Base-by-base conservation (phyloP, 2,888 invertebrate species). In the Macaria notata region DNA sequence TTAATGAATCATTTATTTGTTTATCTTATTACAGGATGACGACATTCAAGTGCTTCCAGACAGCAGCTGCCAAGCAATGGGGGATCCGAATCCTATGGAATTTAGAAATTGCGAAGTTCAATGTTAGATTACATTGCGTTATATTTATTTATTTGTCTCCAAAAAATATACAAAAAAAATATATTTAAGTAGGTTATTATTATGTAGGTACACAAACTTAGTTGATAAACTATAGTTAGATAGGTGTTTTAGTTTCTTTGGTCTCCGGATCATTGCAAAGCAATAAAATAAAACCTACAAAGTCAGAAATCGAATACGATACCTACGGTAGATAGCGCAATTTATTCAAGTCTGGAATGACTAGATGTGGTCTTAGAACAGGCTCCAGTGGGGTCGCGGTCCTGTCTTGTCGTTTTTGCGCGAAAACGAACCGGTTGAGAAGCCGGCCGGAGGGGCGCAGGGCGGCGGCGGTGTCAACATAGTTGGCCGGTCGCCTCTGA, bases 351-450 rank as follows among this genome's bases (percentile, higher is more conserved):
- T 4, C 33, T 19, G 19, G 7, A 36, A 36, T 36, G 56, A 66
- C 71, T 72, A 76, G 72, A 69, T 68, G 62, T 63, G 68, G 63
- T 63, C 64, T 67, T 61, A 55, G 69, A 76, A 79, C 75, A 68
- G 71, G 75, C 75, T 76, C 62, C 44, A 57, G 62, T 53, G 55
- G 60, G 63, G 66, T 68, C 74, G 72, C 74, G 71, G 78, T 77
- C 76, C 76, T 72, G 75, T 73, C 73, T 78, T 75, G 72, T 75
- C 68, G 79, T 88, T 88, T 89, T 89, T 89, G 86, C 89, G 89
- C 89, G 90, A 88, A 89, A 87, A 74, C 73, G 69, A 87, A 88
- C 88, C 78, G 76, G 87, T 86, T 83, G 59, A 31, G 53, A 70
- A 76, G 78, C 77, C 81, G 81, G 56, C 75, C 75, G 76, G 74